Percentiles rank a stretch among this genome's conserved stretches.
These are phyloP conservation scores for Urocynchramus pylzowi DNA, from an alignment of 2,113 vertebrate species.

Conservation along the genomic window DNA sequence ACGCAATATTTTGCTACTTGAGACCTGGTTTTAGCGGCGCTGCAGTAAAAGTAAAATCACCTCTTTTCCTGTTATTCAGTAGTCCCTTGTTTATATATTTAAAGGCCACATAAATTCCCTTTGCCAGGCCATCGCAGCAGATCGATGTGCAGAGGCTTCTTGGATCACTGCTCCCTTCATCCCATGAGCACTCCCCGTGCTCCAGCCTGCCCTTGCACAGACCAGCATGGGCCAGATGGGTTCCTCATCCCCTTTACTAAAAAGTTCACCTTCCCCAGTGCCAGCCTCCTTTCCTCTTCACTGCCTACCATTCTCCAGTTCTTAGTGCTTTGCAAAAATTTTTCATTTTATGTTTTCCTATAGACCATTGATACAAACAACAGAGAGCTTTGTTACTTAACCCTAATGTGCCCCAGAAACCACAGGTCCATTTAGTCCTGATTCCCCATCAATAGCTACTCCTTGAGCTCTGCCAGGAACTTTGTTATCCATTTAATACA, in stretches of 20 bases:
- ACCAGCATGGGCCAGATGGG: accelerated
- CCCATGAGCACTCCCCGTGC: accelerated
- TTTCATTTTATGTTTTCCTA: not conserved
- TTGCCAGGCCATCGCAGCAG: not conserved
- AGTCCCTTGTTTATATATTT: not conserved
- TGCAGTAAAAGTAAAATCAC: not conserved
- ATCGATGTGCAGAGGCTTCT: not conserved
- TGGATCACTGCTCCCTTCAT: not conserved
- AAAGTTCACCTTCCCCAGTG: not conserved
- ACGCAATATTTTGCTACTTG: not conserved
- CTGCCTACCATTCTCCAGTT: not conserved
- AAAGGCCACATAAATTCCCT: not conserved
- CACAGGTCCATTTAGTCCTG: not conserved
- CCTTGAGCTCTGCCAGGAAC: not conserved
- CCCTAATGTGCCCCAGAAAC: not conserved
- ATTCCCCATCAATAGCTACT: not conserved
- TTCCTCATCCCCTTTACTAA: not conserved
- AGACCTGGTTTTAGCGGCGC: not conserved
- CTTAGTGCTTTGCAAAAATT: not conserved
- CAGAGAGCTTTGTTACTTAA: not conserved
- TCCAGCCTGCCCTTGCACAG: not conserved
- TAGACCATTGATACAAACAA: not conserved
- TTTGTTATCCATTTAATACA: not conserved
- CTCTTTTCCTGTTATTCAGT: not conserved
- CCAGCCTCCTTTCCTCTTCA: not conserved